phyloP scores from a whole-genome alignment of 2,113 vertebrate genomes.

The Hystrix cristata region DNA sequence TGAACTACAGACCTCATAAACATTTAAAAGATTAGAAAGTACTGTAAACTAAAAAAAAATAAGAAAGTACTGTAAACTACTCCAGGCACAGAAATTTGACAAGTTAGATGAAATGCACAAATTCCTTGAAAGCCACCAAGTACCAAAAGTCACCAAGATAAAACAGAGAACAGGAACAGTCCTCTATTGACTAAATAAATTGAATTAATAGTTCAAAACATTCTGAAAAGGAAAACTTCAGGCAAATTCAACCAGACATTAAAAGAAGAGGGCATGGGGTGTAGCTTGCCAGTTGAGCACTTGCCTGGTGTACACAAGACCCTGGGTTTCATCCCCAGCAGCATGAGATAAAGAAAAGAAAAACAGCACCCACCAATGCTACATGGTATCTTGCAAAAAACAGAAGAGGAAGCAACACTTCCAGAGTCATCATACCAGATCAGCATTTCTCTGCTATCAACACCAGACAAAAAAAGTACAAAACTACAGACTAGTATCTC shows the following conservation, averaged over 20 bases:
- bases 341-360: neutral
- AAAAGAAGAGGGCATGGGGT: neutral
- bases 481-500: neutral
- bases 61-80: neutral
- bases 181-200: neutral
- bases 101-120: neutral
- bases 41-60: neutral
- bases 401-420: neutral
- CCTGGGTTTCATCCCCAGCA: neutral
- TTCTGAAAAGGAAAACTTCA: neutral
- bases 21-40: neutral
- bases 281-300: rapidly evolving
- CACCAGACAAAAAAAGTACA: neutral
- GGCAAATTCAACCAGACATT: neutral
- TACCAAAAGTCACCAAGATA: neutral
- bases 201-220: neutral
- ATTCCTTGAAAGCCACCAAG: neutral
- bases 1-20: neutral
- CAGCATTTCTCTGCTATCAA: neutral
- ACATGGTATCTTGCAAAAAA: neutral
- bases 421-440: neutral
- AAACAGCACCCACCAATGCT: neutral
- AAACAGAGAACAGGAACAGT: neutral
- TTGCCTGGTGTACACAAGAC: neutral
- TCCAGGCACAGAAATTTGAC: neutral